A percentile compares a stretch with the other conserved stretches of the same genome.
Conservation (phyloP, 2,888 invertebrate genomes). For the Cylloceria caligata region DNA sequence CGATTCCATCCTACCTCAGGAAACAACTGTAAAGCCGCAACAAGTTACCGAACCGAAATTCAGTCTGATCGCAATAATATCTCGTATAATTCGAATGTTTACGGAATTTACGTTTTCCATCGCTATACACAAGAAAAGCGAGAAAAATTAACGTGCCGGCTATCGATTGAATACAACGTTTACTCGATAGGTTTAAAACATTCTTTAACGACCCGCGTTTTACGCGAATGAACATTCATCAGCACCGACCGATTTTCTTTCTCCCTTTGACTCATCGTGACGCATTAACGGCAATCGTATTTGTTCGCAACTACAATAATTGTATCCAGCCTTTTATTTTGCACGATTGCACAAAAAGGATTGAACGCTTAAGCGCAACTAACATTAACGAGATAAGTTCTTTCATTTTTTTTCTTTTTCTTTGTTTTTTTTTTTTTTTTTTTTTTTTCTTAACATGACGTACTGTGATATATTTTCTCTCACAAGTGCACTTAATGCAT, state of each 20-base stretch:
- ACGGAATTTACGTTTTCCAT: constrained; percentile 12
- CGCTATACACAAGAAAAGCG: neutral
- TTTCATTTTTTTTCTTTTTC: constrained; percentile 5
- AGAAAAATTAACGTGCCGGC: constrained; percentile 21
- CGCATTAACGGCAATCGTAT: neutral
- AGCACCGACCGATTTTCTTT: neutral
- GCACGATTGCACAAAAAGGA: constrained; percentile 23
- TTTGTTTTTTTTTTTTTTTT: constrained; percentile 18
- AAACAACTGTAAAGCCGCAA: constrained; percentile 14
- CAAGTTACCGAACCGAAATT: neutral
- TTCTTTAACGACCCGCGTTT: constrained; percentile 47
- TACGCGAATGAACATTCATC: constrained; percentile 22
- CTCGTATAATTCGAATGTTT: neutral
- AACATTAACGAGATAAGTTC: constrained; percentile 39
- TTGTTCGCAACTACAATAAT: constrained; percentile 24
- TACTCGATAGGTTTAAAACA: constrained; percentile 26
- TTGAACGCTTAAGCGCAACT: constrained; percentile 30
- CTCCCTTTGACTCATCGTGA: neutral
- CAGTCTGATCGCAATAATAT: neutral
- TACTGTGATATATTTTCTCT: constrained; percentile 28
- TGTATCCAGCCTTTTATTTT: constrained; percentile 30
- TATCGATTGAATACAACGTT: constrained; percentile 8
- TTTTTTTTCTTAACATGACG: constrained; percentile 28
- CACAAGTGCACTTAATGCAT: constrained; percentile 37
- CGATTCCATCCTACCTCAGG: constrained; percentile 1